Base-by-base conservation (phyloP, 1,140 invertebrate species). In the Procambarus virginalis region DNA sequence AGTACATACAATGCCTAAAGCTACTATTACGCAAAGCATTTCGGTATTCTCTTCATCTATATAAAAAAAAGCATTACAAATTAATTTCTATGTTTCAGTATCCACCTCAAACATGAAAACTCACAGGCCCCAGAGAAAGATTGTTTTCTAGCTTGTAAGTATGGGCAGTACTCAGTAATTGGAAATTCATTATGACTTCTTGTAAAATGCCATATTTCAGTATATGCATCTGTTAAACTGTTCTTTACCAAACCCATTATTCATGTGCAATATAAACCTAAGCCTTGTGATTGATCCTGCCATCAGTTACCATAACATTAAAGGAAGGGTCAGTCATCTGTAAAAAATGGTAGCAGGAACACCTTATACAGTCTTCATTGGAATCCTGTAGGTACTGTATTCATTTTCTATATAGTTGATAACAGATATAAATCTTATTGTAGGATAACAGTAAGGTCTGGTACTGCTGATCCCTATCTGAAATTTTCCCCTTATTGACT, bases 181-280 rank as follows among this genome's bases (percentile, higher is more conserved):
- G 10, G 17, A 68, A 20, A 4, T 68, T 68, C 64, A 68, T 4
- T 20, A 68, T 20, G 4, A 17, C 64, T 68, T 17, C 12, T 10
- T 68, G 64, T 73, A 9, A 22, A 73, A 34, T 2, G n/a, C 34
- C 22, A 8, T 10, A 34, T 34, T 73, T 6, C 68, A 73, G 6
- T 10, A 22, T 34, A n/a, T 34, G 22, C 22, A 9, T 68, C 8
- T 48, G 12, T 81, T 45, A 34, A 73, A 55, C 68, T 75, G 14
- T 75, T 45, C 68, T 75, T 48, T n/a, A 51, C n/a, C 45, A 77
- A 34, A 45, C 68, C 70, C 58, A 64, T 22, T 78, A 68, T 68
- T 51, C 48, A 89, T 78, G 87, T 89, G 87, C 87, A 89, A 89
- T 89, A 89, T 89, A 89, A 81, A 64, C n/a, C 87, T 89, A 89